Evolutionary conservation across 2,888 invertebrate genomes (phyloP), one percentile per base, ranked within the genome.

Genomic region (Ophion obscuratus): DNA sequence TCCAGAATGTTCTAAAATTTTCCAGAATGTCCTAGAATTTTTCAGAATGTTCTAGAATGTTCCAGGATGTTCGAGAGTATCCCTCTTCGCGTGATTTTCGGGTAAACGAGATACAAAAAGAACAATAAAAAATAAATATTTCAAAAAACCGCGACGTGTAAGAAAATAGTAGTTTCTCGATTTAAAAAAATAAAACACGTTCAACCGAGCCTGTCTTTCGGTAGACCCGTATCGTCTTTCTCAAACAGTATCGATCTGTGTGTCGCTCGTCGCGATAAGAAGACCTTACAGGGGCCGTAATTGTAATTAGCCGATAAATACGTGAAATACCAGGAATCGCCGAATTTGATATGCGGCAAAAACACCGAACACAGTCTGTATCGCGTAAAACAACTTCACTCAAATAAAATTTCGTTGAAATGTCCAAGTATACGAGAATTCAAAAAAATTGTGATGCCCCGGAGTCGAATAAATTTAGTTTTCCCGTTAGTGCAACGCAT

Each of bases 191-290:
- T 59, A 40, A n/a, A 31, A 64, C 66, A 74, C 31, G 44, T 83
- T 80, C 40, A n/a, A 40, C 40, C 73, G 74, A 24, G 75, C 44
- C 66, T 82, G 86, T 79, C 79, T 71, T 80, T 64, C 68, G 20
- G 78, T 84, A 70, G 68, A 78, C 83, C 80, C 87, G 87, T 88
- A 88, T 90, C 88, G 86, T 83, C 81, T 88, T 85, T 85, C 78
- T 31, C 68, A 66, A 71, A 59, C 75, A 70, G 71, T 83, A 75
- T 78, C 74, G 44, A 77, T 67, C 74, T 44, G 40, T 81, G 27
- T 44, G 24, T 64, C 61, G 73, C 64, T 27, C 57, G 53, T n/a
- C 2, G 64, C 24, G 53, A 74, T 68, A 75, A 75, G 70, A 79
- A 79, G 59, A 78, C 57, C 79, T n/a, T 80, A 78, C 81, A 85